Percentiles rank a stretch among this genome's conserved stretches.
phyloP scores from a whole-genome alignment of 2,113 vertebrate species.

The Hemibagrus wyckioides region DNA sequence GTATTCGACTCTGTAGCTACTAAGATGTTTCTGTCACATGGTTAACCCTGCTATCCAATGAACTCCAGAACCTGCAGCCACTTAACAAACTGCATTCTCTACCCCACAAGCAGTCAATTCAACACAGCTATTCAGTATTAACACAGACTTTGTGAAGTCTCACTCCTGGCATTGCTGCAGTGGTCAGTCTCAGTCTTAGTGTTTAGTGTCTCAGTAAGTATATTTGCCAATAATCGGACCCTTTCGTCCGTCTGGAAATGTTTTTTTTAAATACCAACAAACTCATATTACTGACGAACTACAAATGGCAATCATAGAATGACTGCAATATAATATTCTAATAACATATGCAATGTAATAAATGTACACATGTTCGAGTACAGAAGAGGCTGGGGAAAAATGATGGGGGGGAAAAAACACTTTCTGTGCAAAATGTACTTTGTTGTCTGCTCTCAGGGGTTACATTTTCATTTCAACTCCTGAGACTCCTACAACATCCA shows the following conservation, averaged over 20 bases:
- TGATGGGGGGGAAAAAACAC: neutral
- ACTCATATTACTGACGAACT: neutral
- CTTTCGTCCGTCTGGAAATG: neutral
- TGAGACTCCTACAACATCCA: neutral
- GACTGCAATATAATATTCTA: neutral
- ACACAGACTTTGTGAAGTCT: too few species aligned
- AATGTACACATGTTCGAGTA: neutral
- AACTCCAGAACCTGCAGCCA: neutral
- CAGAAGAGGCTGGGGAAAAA: neutral
- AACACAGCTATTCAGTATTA: neutral
- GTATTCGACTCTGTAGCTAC: neutral
- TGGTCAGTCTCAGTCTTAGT: too few species aligned
- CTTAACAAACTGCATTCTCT: neutral
- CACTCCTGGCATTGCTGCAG: too few species aligned
- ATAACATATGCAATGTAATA: neutral
- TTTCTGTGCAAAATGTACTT: constrained; percentile 13
- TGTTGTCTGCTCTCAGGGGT: constrained; percentile 20
- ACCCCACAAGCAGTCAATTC: neutral
- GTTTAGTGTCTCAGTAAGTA: neutral
- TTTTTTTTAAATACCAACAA: neutral
- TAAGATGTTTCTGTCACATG: neutral
- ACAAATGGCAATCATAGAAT: neutral
- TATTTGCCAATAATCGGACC: neutral
- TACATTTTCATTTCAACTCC: neutral
- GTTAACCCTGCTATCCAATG: neutral